Evolutionary conservation across 2,888 invertebrate genomes (phyloP), one percentile per base, ranked within the genome.

Genomic region (Pseudococcus jackbeardsleyi): DNA sequence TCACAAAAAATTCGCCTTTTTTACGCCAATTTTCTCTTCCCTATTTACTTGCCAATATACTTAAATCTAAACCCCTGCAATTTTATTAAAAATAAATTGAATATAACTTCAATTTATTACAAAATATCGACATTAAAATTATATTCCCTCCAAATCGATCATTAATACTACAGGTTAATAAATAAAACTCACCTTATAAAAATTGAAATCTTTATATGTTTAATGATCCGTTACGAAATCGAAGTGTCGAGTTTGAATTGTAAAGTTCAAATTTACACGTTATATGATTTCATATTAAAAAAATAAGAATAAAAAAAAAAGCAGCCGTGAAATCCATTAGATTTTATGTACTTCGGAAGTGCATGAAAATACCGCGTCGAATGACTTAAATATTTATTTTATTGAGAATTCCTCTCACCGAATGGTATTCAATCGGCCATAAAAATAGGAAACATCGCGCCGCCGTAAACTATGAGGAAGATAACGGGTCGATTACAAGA

Each of bases 331-430:
- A 64, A 64, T 64, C 22, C 64, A 64, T 64, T 64, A 64, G 64
- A 64, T 64, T 64, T 64, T 22, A 64, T 64, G 64, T 64, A 64
- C 64, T 9, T 64, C 64, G 64, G 64, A 64, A 64, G 64, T 64
- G 64, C 64, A 64, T 64, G 64, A 64, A 64, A 64, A 64, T 22
- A 64, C 64, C 64, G 64, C 64, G 22, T 64, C 64, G 64, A 64
- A 64, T 64, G 64, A 64, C 64, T 64, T 64, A 64, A 64, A 64
- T 64, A 64, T 64, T 64, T 64, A 64, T 64, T 64, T 64, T 19
- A 64, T 64, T 22, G 64, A 64, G 64, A 64, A 64, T 64, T 64
- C 64, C 19, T 64, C 22, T 64, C 15, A 22, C 22, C 64, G 64
- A 64, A 22, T 64, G 64, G 12, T 64, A 64, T 64, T 64, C 19